Evolutionary conservation across 2,113 vertebrate species (phyloP).

Genomic region (Synchiropus splendidus): DNA sequence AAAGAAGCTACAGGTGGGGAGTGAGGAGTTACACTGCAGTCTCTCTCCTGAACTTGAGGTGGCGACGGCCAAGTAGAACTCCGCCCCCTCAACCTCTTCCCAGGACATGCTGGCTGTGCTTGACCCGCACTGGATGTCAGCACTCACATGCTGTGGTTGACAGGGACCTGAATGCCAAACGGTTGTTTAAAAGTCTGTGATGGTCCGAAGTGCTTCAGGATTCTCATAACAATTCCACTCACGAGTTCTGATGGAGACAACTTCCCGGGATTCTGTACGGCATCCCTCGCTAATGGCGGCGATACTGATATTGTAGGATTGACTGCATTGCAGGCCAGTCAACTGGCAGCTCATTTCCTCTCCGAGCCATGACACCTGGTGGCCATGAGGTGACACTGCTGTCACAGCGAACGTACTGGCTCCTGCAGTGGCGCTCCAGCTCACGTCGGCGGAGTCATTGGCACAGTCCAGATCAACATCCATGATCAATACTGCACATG

Average conservation of each 20-base stretch:
- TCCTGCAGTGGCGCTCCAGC: slow-evolving; percentile 49
- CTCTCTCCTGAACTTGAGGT: slow-evolving; percentile 17
- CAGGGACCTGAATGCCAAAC: slow-evolving; percentile 58
- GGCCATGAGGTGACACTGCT: slow-evolving; percentile 29
- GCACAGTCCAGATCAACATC: slow-evolving; percentile 37
- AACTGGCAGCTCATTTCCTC: slow-evolving; percentile 39
- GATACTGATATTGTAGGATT: slow-evolving; percentile 54
- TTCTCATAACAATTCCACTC: slow-evolving; percentile 45
- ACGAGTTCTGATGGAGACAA: slow-evolving; percentile 56
- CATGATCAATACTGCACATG: slow-evolving; percentile 46
- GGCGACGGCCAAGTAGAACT: slow-evolving; percentile 49
- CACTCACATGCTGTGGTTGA: slow-evolving; percentile 43
- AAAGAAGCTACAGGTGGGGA: slow-evolving; percentile 47
- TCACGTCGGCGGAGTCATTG: slow-evolving; percentile 40
- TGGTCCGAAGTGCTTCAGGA: no score
- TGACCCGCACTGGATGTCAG: slow-evolving; percentile 50
- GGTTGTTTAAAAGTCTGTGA: background rate
- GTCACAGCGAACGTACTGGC: slow-evolving; percentile 47
- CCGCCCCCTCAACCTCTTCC: slow-evolving; percentile 38
- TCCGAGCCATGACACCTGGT: slow-evolving; percentile 34
- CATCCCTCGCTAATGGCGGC: slow-evolving; percentile 42
- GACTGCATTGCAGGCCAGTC: slow-evolving; percentile 54
- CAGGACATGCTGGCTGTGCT: slow-evolving; percentile 52
- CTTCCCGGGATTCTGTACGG: slow-evolving; percentile 9
- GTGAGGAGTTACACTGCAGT: slow-evolving; percentile 52